Evolutionary conservation across 64 coral and sea anemone species (phyloP).

Genomic region (Porites lutea): DNA sequence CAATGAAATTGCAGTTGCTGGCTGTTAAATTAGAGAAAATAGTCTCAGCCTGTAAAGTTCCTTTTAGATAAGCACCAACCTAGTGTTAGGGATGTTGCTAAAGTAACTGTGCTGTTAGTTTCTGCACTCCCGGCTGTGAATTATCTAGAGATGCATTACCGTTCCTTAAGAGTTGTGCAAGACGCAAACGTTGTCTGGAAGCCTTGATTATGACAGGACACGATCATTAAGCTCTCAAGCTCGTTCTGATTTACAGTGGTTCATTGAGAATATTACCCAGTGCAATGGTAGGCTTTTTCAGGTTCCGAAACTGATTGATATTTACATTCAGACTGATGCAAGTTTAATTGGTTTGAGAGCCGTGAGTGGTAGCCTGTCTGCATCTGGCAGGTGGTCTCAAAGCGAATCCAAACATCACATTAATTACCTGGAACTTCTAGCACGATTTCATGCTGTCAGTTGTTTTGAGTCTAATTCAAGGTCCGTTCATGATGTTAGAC

Average conservation of each 20-base stretch:
- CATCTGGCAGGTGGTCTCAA: background rate
- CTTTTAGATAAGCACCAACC: background rate
- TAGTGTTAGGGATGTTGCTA: background rate
- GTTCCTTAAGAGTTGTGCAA: background rate
- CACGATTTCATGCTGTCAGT: slow-evolving; percentile 4
- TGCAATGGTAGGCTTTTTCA: slow-evolving; percentile 11
- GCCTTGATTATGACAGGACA: background rate
- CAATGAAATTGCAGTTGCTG: background rate
- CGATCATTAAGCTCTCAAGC: background rate
- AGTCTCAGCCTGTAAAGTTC: background rate
- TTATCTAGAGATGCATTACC: background rate
- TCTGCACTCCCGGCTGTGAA: background rate
- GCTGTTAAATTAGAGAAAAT: slow-evolving; percentile 46
- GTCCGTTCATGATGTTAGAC: background rate
- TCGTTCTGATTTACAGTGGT: slow-evolving; percentile 32
- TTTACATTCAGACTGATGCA: slow-evolving; percentile 42
- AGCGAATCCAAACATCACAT: no score
- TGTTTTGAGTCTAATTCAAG: background rate
- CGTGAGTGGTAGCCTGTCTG: background rate
- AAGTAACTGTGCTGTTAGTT: background rate
- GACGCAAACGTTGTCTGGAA: background rate
- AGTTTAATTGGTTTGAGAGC: slow-evolving; percentile 50
- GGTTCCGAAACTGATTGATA: background rate
- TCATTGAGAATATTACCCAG: slow-evolving; percentile 42
- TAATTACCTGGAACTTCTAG: background rate